Evolutionary conservation across 92 coral and sea anemone genomes (phyloP).

Genomic region (Palythoa grandis): DNA sequence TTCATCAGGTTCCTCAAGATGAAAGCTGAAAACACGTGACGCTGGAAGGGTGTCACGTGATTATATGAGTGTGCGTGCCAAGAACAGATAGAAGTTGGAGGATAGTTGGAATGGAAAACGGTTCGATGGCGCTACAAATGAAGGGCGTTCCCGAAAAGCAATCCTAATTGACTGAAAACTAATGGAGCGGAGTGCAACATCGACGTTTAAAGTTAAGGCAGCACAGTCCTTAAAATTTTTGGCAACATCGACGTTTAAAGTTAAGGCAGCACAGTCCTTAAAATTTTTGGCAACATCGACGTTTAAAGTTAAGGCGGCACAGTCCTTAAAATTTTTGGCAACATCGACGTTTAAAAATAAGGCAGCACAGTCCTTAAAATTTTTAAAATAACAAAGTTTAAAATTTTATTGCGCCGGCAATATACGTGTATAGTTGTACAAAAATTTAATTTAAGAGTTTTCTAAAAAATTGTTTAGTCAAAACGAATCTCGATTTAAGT

Average conservation of each 20-base stretch:
- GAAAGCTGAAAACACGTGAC: conserved; percentile 66
- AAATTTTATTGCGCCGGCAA: conserved; percentile 29
- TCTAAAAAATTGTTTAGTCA: conserved; percentile 14
- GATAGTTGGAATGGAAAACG: background rate
- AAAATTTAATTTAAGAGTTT: conserved; percentile 19
- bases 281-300: background rate
- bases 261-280: background rate
- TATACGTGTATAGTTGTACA: conserved; percentile 35
- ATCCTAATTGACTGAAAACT: background rate
- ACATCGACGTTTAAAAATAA: background rate
- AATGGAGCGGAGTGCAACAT: background rate
- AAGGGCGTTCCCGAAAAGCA: conserved; percentile 6
- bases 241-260: background rate
- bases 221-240: too few relatives aligned
- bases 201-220: background rate
- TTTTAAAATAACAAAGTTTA: background rate
- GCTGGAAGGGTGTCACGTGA: conserved; percentile 25
- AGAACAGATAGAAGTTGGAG: background rate
- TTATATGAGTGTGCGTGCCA: conserved; percentile 27
- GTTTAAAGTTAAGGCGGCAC: background rate
- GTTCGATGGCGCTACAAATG: background rate
- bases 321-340: too few relatives aligned
- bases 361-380: background rate
- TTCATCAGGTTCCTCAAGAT: conserved; percentile 55
- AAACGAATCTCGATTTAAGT: conserved; percentile 11